Percentiles rank a stretch among this genome's conserved stretches.
phyloP scores from a whole-genome alignment of 1,140 invertebrate species.

The Periplaneta americana region DNA sequence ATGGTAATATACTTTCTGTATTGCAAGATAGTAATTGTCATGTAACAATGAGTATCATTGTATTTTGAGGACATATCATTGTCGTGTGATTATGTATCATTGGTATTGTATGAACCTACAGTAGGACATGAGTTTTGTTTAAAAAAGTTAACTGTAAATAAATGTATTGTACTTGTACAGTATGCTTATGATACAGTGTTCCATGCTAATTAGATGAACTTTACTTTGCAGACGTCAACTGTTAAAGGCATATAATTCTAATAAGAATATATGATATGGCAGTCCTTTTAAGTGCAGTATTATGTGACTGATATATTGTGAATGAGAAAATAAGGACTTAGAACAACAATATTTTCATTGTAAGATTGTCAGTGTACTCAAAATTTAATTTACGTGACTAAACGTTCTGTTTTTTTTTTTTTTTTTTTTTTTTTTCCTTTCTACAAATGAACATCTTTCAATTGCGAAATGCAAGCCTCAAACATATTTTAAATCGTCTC shows the following conservation, averaged over 20 bases:
- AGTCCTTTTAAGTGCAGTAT: too few relatives aligned
- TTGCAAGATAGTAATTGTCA: not conserved
- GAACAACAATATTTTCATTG: too few relatives aligned
- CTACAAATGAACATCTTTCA: too few relatives aligned
- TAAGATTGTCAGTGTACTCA: too few relatives aligned
- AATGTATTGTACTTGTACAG: not conserved
- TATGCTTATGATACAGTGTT: not conserved
- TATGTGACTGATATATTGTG: too few relatives aligned
- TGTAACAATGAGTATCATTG: conserved; percentile 2
- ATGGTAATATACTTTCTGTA: not conserved
- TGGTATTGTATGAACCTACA: conserved; percentile 7
- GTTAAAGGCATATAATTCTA: not conserved
- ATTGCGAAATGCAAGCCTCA: too few relatives aligned
- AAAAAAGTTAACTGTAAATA: not conserved
- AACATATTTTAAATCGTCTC: too few relatives aligned
- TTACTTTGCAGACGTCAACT: not conserved
- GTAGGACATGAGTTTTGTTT: not conserved
- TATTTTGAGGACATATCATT: conserved; percentile 10
- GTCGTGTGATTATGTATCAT: conserved; percentile 8
- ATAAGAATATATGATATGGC: too few relatives aligned
- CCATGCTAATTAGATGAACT: not conserved
- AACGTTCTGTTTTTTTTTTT: too few relatives aligned
- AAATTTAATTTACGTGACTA: too few relatives aligned
- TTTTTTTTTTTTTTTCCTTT: too few relatives aligned
- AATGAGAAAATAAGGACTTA: too few relatives aligned